Base-by-base conservation (phyloP, 2,888 invertebrate genomes). In the Rhingia campestris region DNA sequence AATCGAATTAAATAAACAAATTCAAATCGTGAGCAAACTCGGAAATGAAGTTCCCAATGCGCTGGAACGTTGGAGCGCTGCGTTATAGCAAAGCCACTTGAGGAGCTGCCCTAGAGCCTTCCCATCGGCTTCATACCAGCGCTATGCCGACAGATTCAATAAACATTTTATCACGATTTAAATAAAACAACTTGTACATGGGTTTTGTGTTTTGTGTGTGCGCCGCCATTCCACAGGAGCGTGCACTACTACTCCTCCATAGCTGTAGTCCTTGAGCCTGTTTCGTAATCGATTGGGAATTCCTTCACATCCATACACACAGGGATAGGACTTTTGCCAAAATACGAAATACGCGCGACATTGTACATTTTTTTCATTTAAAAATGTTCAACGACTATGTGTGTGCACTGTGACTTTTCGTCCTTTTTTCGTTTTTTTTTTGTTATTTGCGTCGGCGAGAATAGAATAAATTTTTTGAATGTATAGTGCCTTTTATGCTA, bases 1-100 rank as follows among this genome's bases (percentile, higher is more conserved):
- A 90, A 90, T 90, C 91, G 90, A 90, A 90, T 90, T 90, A 91
- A 90, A 90, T 90, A 90, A 91, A 90, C 90, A 90, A 90, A 91
- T 89, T 90, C 89, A 88, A 89, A 90, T 90, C 90, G 91, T 90
- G 90, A 89, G 88, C 86, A 82, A 90, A 91, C 89, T 91, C 87
- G 87, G 82, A 88, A 91, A 87, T 87, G 86, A 87, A 69, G 45
- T 22, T 22, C 1, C 22, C 22, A 22, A 22, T 22, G 22, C 22
- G 22, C 73, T 58, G 67, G 61, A 47, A 58, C 22, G 72, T 35
- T 66, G 54, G 30, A 69, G 63, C 49, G 56, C 22, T 45, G 30
- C 63, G 22, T 22, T 22, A 22, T 22, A 22, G n/a, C 63, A 58
- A 43, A 75, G 70, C 80, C 74, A 84, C 80, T 84, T 69, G 64